These are phyloP conservation scores for Calliphora vicina DNA, from an alignment of 1,140 invertebrate genomes.

Conservation along the genomic window DNA sequence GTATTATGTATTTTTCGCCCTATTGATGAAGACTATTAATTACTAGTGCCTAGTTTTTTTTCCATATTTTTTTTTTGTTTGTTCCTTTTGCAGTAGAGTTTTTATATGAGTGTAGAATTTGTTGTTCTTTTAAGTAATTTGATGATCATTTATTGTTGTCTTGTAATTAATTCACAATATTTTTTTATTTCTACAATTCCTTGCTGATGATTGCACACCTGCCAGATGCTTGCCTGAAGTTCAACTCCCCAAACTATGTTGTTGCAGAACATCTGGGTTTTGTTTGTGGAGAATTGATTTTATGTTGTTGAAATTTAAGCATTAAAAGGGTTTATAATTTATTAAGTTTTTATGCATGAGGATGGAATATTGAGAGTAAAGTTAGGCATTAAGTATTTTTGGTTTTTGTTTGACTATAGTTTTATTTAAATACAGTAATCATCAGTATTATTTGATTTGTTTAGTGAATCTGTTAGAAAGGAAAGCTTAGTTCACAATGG, in stretches of 20 bases:
- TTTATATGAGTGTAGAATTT: background rate
- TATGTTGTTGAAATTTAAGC: too few species aligned
- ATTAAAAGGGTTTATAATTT: too few species aligned
- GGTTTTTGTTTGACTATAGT: too few species aligned
- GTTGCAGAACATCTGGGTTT: background rate
- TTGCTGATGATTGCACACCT: constrained; percentile 29
- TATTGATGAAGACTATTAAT: constrained; percentile 31
- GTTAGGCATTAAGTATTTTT: too few species aligned
- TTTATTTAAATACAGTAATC: too few species aligned
- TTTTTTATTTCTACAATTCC: background rate
- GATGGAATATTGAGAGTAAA: too few species aligned
- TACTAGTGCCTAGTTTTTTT: constrained; percentile 4
- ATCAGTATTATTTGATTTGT: too few species aligned
- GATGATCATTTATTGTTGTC: constrained; percentile 20
- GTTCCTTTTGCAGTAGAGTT: background rate
- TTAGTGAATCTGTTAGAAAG: too few species aligned
- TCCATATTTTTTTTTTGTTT: background rate
- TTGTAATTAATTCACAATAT: constrained; percentile 30
- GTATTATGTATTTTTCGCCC: background rate
- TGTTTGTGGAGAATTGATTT: background rate
- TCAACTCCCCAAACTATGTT: background rate
- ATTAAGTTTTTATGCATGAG: too few species aligned
- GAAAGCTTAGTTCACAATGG: too few species aligned
- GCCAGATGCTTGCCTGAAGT: background rate
- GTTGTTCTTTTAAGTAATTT: constrained; percentile 25